Evolutionary conservation across 1,140 invertebrate species (phyloP), one percentile per base, ranked within the genome.

Genomic region (Drosophila ercepeae): DNA sequence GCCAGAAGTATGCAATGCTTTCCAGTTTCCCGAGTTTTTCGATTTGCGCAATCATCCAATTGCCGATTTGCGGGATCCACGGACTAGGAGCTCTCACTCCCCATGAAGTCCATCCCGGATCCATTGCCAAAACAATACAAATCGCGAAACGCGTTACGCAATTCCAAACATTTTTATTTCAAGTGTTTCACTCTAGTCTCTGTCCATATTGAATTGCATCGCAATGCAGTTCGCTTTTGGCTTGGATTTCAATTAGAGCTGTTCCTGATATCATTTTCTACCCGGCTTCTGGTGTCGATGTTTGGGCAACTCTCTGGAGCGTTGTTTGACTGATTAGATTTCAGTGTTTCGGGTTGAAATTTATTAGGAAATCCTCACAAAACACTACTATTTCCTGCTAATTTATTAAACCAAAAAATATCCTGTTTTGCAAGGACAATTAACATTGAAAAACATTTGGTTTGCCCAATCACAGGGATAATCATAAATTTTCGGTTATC

Each of bases 1-100:
- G 65, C 39, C 63, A 67, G 44, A 74, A 81, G 81, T 86, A 77
- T 76, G 76, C 81, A 58, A 86, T 79, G 81, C 81, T 84, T 84
- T 86, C 78, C 55, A 76, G 45, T 45, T 68, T 55, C n/a, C n/a
- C 19, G 13, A 59, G 21, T 48, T 48, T 16, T 55, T 52, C 67
- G 76, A 81, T 86, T 78, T 65, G 44, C 61, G 57, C 76, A 81
- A 76, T 77, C 68, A 76, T 77, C 68, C 72, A 81, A 88, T 86
- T 77, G 82, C 61, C 58, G 73, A 79, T 75, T 84, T 86, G 75
- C 25, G 75, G 76, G 32, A 25, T 55, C 52, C 2, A 2, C 34
- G 34, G 34, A 13, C n/a, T 4, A 6, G 39, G 23, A 11, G 14
- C 34, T 13, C 8, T 1, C 16, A 5, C 3, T 2, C 9, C 11